Conservation (phyloP, 2,888 invertebrate species). For the Acheta domesticus region DNA sequence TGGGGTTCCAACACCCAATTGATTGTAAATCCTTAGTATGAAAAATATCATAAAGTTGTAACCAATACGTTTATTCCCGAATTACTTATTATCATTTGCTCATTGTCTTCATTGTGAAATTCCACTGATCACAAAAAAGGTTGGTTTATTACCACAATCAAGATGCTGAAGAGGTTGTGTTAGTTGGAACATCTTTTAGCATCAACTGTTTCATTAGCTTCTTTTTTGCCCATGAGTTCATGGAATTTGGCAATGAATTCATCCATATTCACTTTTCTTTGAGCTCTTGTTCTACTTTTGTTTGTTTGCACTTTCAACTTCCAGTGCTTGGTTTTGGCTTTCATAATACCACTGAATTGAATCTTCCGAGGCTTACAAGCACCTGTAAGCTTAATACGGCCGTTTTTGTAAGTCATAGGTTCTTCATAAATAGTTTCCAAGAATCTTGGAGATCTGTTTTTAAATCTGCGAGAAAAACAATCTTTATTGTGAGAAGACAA, state of each 20-base stretch:
- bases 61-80: no score
- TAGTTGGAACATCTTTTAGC: no score
- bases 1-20: no score
- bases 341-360: not conserved
- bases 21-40: no score
- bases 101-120: no score
- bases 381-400: not conserved
- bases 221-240: not conserved
- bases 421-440: constrained; percentile 4
- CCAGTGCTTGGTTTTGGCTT: not conserved
- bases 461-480: not conserved
- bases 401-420: not conserved
- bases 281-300: not conserved
- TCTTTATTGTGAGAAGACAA: no score
- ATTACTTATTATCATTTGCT: no score
- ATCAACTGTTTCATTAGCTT: not conserved
- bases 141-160: no score
- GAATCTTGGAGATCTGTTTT: not conserved
- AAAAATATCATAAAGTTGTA: no score
- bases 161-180: no score
- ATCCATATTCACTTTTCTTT: not conserved
- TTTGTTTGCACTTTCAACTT: not conserved
- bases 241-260: not conserved
- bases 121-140: no score
- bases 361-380: not conserved